These are phyloP conservation scores for Rhynchomys soricoides DNA, from an alignment of 2,113 vertebrate genomes.

Conservation along the genomic window DNA sequence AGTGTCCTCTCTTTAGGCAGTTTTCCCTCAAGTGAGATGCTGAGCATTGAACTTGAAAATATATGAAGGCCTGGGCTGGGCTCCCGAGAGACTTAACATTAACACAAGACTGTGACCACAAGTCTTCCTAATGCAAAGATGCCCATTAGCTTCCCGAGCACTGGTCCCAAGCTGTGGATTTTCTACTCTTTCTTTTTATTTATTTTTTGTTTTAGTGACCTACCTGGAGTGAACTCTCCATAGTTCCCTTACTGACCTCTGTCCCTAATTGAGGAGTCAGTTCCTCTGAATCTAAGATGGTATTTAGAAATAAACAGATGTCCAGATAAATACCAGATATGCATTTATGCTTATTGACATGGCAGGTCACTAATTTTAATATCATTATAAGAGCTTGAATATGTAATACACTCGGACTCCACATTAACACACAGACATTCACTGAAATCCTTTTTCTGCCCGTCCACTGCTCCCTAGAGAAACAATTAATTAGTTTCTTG, in stretches of 20 bases:
- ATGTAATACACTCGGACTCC: neutral
- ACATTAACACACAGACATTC: neutral
- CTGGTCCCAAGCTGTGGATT: neutral
- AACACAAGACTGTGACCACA: neutral
- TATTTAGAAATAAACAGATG: neutral
- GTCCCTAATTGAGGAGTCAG: no score
- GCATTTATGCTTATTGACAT: neutral
- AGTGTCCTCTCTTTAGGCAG: neutral
- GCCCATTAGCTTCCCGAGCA: fast-evolving
- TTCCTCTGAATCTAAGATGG: neutral
- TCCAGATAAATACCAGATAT: neutral
- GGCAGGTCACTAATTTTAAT: neutral
- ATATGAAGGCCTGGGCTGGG: neutral
- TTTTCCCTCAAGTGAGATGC: neutral
- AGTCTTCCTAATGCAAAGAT: neutral
- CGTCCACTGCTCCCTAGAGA: neutral
- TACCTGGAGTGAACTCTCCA: neutral
- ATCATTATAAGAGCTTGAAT: neutral
- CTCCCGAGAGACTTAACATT: no score
- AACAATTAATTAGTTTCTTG: neutral
- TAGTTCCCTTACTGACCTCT: neutral
- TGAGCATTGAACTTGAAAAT: neutral
- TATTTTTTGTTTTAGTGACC: neutral
- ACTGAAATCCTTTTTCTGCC: neutral
- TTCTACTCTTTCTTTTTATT: neutral